Evolutionary conservation across 1,140 invertebrate genomes (phyloP), one percentile per base, ranked within the genome.

Genomic region (Euschistus heros): DNA sequence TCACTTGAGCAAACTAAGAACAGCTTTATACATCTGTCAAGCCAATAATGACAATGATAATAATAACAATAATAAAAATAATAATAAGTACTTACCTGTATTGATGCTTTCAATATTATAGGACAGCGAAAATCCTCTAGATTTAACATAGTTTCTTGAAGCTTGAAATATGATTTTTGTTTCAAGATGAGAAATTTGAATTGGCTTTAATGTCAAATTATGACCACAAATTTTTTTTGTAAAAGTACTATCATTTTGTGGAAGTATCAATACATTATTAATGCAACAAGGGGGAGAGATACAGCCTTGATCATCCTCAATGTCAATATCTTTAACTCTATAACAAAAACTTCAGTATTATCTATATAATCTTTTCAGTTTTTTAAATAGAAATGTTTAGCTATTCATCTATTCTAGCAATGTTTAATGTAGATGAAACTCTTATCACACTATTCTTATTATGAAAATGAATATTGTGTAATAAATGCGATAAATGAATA

Each of bases 321-420:
- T 64, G 59, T 66, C 66, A 37, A 68, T 50, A 61, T 67, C 66
- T 42, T 55, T 42, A 24, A 69, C 46, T 14, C 68, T 69, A 44
- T 18, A 37, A 64, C 18, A 26, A 24, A 59, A 13, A 52, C 4
- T 46, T 22, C n/a, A 44, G 10, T 14, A 62, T 15, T 20, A 22
- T 24, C n/a, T 20, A 18, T 15, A 62, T 7, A 46, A 22, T 50
- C 15, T 20, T 37, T 13, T 13, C 5, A 37, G 13, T 37, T 37
- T 37, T 10, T 37, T n/a, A n/a, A n/a, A n/a, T n/a, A n/a, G n/a
- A n/a, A n/a, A n/a, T n/a, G n/a, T n/a, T n/a, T n/a, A n/a, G n/a
- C n/a, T n/a, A n/a, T n/a, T n/a, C n/a, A n/a, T n/a, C n/a, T n/a
- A n/a, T n/a, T n/a, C n/a, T n/a, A 37, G 6, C 33, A 37, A 37